Percentiles rank a stretch among this genome's conserved stretches.
Evolutionary conservation across 2,113 vertebrate genomes (phyloP).

Genomic region (Lophochroa leadbeateri): DNA sequence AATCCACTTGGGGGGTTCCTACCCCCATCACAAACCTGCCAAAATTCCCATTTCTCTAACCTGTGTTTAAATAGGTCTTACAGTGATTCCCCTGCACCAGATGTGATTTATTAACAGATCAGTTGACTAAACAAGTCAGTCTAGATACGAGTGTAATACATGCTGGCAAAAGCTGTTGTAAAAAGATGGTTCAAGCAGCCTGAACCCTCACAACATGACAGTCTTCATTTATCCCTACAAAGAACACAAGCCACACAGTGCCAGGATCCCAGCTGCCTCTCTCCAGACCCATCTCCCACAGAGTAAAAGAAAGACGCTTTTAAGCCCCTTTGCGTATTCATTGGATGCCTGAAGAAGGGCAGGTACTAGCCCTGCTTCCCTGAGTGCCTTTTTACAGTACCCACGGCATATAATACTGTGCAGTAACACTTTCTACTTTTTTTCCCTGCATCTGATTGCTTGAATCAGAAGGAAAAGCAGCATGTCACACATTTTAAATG

Average conservation of each 20-base stretch:
- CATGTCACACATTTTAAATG: accelerated
- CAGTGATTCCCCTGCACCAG: not conserved
- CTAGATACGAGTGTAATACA: not conserved
- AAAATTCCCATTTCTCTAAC: not conserved
- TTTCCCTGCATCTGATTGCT: not conserved
- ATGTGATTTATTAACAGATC: not conserved
- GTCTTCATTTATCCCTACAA: accelerated
- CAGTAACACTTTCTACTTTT: not conserved
- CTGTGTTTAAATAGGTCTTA: not conserved
- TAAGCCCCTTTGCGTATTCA: not conserved
- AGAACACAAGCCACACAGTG: not conserved
- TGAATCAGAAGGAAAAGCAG: not conserved
- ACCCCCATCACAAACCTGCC: not conserved
- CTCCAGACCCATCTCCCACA: not conserved
- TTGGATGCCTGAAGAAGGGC: not conserved
- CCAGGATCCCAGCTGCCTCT: not conserved
- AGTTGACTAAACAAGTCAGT: not conserved
- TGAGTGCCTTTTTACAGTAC: not conserved
- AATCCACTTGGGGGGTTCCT: not conserved
- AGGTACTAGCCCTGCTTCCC: not conserved
- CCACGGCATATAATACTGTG: accelerated
- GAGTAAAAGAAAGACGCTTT: not conserved
- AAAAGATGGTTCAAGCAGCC: not conserved
- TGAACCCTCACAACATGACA: not conserved
- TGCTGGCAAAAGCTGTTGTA: not conserved